Percentiles rank a stretch among this genome's conserved stretches.
Conservation (phyloP, 2,113 vertebrate genomes). For the Benitochromis conjunctus region DNA sequence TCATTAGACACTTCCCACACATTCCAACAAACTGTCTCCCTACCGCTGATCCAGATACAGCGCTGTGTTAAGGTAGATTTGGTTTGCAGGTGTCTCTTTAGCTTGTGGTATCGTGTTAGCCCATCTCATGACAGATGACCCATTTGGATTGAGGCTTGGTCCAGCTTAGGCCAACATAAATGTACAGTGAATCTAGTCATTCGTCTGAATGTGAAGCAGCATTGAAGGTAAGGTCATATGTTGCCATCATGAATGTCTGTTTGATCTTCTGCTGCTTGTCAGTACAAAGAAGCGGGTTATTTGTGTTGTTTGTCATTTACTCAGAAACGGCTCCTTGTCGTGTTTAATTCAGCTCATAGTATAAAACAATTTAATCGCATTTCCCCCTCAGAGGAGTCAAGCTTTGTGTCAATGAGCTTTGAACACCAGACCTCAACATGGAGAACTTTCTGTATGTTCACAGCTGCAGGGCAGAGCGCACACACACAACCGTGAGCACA, state of each 20-base stretch:
- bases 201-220: fast-evolving
- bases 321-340: not conserved
- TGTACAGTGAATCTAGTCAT: not conserved
- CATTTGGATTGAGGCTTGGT: not conserved
- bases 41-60: not conserved
- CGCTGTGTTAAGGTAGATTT: not conserved
- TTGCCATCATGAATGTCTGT: not conserved
- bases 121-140: not conserved
- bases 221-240: not conserved
- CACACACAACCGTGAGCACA: not conserved
- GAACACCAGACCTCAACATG: not conserved
- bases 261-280: not conserved
- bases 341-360: slow-evolving; percentile 27
- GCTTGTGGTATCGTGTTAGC: not conserved
- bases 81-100: not conserved
- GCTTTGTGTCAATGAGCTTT: slow-evolving; percentile 3
- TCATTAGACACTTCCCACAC: not conserved
- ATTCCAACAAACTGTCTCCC: not conserved
- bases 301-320: not conserved
- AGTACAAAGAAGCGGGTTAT: not conserved
- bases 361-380: slow-evolving; percentile 5
- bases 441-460: not conserved
- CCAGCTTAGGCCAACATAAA: not conserved
- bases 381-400: not conserved
- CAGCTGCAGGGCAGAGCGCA: not conserved